Percentiles rank a stretch among this genome's conserved stretches.
phyloP scores from a whole-genome alignment of 2,797 vertebrate genomes.

The Myotis vivesi region DNA sequence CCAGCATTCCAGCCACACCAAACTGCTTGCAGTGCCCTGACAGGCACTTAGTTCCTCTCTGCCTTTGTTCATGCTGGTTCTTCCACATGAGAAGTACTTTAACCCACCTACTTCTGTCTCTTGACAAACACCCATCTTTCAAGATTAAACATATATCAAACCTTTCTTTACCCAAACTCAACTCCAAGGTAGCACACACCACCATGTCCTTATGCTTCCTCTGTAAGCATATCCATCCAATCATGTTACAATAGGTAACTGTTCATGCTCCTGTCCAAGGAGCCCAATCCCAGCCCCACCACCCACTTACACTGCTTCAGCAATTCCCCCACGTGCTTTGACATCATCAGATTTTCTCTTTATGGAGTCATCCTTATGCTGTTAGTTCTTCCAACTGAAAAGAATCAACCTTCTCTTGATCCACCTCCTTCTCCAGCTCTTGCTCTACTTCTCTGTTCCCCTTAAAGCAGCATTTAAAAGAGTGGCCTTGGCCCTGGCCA shows the following conservation, averaged over 20 bases:
- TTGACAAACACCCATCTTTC: not conserved
- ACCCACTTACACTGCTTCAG: not conserved
- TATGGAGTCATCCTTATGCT: not conserved
- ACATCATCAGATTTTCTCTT: not conserved
- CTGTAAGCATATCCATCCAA: not conserved
- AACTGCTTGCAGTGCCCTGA: not conserved
- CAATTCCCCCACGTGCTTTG: not conserved
- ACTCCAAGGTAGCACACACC: not conserved
- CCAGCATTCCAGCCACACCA: not conserved
- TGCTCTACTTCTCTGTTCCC: not conserved
- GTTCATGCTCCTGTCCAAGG: not conserved
- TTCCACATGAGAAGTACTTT: not conserved
- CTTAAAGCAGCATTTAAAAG: not conserved
- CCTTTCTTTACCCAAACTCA: not conserved
- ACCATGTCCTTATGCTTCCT: not conserved
- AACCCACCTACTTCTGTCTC: not conserved
- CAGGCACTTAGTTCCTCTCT: not conserved
- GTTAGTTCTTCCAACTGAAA: not conserved
- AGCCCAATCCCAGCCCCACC: not conserved
- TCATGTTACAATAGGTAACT: not conserved
- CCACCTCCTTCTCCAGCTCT: not conserved
- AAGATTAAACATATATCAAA: not conserved
- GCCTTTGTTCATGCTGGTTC: not conserved
- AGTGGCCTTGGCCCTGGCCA: not conserved
- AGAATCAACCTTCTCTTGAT: slow-evolving; percentile 1